phyloP scores from a whole-genome alignment of 2,113 vertebrate species.

The Chrysochloris asiatica region DNA sequence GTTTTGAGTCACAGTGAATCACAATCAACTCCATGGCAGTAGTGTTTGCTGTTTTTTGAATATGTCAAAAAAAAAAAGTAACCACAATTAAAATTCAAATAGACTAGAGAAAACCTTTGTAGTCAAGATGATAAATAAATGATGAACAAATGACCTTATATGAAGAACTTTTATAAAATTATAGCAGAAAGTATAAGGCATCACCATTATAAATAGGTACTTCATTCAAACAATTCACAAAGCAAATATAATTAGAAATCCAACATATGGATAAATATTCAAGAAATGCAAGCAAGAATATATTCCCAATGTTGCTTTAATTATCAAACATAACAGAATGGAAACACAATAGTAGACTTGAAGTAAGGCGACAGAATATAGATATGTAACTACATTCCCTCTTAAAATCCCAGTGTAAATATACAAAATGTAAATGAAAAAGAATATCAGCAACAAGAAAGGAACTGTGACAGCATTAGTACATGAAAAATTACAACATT shows the following conservation, averaged over 20 bases:
- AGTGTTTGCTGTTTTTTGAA: background rate
- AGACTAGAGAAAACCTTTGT: background rate
- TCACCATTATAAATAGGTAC: background rate
- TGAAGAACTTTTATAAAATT: background rate
- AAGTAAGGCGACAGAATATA: background rate
- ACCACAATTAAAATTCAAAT: background rate
- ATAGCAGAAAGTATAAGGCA: background rate
- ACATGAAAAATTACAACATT: background rate
- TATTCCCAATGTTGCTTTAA: background rate
- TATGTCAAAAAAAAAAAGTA: background rate
- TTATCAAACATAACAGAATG: background rate
- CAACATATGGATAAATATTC: background rate
- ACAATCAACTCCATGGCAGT: too few species aligned
- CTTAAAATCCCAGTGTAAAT: background rate
- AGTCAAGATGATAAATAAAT: background rate
- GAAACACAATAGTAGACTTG: background rate
- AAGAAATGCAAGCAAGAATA: background rate
- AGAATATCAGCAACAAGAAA: background rate
- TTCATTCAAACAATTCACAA: background rate
- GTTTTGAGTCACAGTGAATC: too few species aligned
- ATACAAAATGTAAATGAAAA: background rate
- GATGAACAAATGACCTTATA: too few species aligned
- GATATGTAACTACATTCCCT: background rate
- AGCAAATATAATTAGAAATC: background rate
- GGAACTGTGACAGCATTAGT: background rate